Evolutionary conservation across 2,888 invertebrate species (phyloP), one percentile per base, ranked within the genome.

Genomic region (Heteromyza rotundicornis): DNA sequence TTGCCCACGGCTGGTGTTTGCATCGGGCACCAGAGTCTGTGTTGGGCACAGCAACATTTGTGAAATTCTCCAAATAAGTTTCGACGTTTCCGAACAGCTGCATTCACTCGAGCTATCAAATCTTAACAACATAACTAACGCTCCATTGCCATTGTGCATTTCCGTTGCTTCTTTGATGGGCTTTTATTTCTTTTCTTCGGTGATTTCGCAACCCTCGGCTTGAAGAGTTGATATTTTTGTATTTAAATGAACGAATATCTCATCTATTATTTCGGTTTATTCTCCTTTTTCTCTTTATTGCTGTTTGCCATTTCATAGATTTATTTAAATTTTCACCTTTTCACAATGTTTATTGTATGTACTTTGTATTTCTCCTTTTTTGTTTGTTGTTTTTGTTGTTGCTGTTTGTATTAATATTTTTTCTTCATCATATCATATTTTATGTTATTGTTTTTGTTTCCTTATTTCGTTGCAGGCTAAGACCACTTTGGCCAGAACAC

Each of bases 401-500:
- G 7, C 27, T 27, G 10, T 27, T 27, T 27, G 27, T 27, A 5
- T 27, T n/a, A n/a, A n/a, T n/a, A n/a, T n/a, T n/a, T n/a, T n/a
- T n/a, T n/a, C n/a, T n/a, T n/a, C n/a, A n/a, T n/a, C n/a, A n/a
- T 32, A 8, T 32, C 32, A 32, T 40, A 40, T 40, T 40, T 7
- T 40, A 40, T 40, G 8, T 40, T n/a, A 14, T 7, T 40, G 40
- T 40, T 40, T 40, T n/a, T 20, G 2, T 19, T 20, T 47, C 47
- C n/a, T 40, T 40, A n/a, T n/a, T 8, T 19, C 47, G 47, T 47
- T 47, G 2, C 47, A 47, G 47, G 73, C 80, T 27, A 75, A 74
- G 70, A 68, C 70, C 59, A 60, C 70, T 58, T 64, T 75, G 64
- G 70, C 76, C 56, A 71, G 74, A 72, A 79, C 80, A 58, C 74